phyloP scores from a whole-genome alignment of 2,113 vertebrate genomes.

The Engraulis encrasicolus region DNA sequence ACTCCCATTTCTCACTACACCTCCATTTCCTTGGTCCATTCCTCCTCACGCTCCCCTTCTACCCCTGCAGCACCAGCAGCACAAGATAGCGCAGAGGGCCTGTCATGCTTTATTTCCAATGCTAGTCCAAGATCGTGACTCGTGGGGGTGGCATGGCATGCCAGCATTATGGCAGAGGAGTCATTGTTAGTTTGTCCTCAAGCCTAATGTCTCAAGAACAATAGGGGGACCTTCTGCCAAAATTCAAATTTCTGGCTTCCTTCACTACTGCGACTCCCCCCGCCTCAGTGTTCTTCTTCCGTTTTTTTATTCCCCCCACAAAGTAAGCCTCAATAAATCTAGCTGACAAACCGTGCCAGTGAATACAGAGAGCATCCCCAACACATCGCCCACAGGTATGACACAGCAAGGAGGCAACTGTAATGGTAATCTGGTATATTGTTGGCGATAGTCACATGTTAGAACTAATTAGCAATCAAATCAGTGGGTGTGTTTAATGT shows the following conservation, averaged over 20 bases:
- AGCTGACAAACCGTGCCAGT: too few species aligned
- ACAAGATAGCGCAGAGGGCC: neutral
- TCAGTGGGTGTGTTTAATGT: too few species aligned
- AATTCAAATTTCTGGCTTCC: neutral
- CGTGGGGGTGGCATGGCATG: neutral
- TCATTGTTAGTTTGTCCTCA: neutral
- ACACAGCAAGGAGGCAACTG: too few species aligned
- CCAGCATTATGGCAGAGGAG: neutral
- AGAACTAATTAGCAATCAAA: too few species aligned
- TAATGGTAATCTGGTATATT: too few species aligned
- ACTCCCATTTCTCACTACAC: too few species aligned
- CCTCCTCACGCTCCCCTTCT: neutral
- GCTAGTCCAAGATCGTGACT: neutral
- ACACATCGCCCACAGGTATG: too few species aligned
- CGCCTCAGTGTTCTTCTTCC: neutral
- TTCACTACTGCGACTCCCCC: too few species aligned
- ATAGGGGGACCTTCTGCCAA: neutral
- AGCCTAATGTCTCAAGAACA: neutral
- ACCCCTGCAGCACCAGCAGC: neutral
- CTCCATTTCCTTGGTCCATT: too few species aligned
- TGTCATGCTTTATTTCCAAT: neutral
- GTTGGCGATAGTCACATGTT: too few species aligned
- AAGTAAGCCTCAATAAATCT: neutral
- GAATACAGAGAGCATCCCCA: too few species aligned
- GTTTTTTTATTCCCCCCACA: neutral